Conservation (phyloP, 2,113 vertebrate genomes). For the Corythornis cristatus region DNA sequence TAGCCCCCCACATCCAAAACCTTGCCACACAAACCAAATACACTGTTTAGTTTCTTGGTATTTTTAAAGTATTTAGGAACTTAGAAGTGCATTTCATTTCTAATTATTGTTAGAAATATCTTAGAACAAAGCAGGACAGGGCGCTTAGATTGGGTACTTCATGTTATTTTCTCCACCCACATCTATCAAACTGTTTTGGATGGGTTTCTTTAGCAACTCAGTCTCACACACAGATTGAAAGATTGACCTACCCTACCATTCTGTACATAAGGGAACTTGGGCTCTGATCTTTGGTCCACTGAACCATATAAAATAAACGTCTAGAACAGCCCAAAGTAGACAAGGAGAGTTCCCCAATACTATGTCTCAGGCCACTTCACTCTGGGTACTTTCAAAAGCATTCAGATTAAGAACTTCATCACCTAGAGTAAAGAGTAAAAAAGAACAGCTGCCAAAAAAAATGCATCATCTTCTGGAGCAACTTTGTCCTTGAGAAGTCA, state of each 20-base stretch:
- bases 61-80: neutral
- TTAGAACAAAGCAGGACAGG: neutral
- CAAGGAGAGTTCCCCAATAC: accelerated
- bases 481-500: neutral
- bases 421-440: neutral
- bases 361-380: accelerated
- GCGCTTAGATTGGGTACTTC: neutral
- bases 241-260: neutral
- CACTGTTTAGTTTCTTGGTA: neutral
- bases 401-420: neutral
- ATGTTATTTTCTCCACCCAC: neutral
- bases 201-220: neutral
- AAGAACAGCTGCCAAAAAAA: neutral
- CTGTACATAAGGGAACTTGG: accelerated
- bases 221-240: neutral
- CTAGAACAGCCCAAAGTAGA: neutral
- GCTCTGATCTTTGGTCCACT: neutral
- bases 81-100: neutral
- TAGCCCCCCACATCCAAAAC: too few species aligned
- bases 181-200: neutral
- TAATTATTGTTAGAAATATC: neutral
- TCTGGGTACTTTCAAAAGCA: neutral
- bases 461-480: neutral
- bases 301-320: neutral
- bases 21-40: too few species aligned